Conservation (phyloP, 2,113 vertebrate species). For the Dasyprocta punctata region DNA sequence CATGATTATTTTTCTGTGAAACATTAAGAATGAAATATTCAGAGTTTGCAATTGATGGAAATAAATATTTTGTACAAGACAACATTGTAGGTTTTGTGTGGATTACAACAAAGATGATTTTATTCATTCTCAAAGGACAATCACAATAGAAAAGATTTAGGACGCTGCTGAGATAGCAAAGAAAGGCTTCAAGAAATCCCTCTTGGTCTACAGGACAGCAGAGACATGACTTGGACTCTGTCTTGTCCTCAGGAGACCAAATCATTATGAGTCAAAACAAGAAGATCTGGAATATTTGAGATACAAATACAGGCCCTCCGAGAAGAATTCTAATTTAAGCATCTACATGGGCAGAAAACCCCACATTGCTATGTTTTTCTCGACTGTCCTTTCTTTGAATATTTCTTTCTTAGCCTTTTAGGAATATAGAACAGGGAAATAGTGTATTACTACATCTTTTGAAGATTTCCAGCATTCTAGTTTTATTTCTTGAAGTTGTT, state of each 20-base stretch:
- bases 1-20: background rate
- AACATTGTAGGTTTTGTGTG: background rate
- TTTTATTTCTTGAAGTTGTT: constrained; percentile 8
- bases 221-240: background rate
- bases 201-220: background rate
- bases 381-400: background rate
- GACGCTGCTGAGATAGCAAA: background rate
- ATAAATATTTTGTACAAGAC: background rate
- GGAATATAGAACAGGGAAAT: background rate
- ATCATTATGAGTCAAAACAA: background rate
- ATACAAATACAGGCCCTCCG: background rate
- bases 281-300: background rate
- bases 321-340: background rate
- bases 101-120: background rate
- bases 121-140: background rate
- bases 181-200: constrained; percentile 1
- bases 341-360: background rate
- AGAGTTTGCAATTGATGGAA: background rate
- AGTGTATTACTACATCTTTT: background rate
- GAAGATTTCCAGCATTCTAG: background rate
- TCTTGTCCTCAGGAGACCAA: constrained; percentile 6
- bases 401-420: background rate
- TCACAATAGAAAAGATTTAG: background rate
- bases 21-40: background rate
- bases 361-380: background rate